These are phyloP conservation scores for Euclidia mi DNA, from an alignment of 2,888 invertebrate genomes.

Conservation along the genomic window DNA sequence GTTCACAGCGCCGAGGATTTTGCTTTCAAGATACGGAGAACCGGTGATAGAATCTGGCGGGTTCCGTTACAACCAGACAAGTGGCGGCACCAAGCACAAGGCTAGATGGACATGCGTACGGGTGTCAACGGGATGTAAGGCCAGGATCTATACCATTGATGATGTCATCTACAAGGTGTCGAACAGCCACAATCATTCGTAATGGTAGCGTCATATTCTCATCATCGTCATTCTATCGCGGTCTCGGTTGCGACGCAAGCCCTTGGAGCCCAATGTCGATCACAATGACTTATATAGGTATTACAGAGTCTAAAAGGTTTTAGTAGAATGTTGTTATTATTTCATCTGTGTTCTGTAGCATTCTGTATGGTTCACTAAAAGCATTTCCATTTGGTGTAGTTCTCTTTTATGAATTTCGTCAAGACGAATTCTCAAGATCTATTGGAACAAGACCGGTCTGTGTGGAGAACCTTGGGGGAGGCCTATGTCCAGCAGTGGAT, in stretches of 20 bases:
- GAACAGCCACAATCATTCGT: slow-evolving; percentile 28
- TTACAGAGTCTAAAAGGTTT: no score
- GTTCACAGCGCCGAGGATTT: slow-evolving; percentile 29
- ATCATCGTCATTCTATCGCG: no score
- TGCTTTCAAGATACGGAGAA: slow-evolving; percentile 25
- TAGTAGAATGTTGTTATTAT: neutral
- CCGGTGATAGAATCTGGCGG: slow-evolving; percentile 22
- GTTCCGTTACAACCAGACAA: slow-evolving; percentile 33
- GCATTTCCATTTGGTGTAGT: neutral
- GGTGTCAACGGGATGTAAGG: slow-evolving; percentile 35
- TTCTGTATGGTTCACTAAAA: neutral
- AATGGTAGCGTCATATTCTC: no score
- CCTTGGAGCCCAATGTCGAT: no score
- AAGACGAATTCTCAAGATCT: neutral
- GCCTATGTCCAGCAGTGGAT: no score
- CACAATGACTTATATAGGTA: no score
- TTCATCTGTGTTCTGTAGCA: no score
- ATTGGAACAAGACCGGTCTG: no score
- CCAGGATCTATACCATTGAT: slow-evolving; percentile 29
- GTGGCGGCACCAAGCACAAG: slow-evolving; percentile 13
- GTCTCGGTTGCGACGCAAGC: no score
- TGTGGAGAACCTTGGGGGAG: no score
- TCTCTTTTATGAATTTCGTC: neutral
- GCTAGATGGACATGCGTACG: slow-evolving; percentile 36
- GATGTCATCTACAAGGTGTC: slow-evolving; percentile 14